A percentile compares a stretch with the other conserved stretches of the same genome.
Evolutionary conservation across 2,888 invertebrate genomes (phyloP).

Genomic region (Sarcophaga carnaria): DNA sequence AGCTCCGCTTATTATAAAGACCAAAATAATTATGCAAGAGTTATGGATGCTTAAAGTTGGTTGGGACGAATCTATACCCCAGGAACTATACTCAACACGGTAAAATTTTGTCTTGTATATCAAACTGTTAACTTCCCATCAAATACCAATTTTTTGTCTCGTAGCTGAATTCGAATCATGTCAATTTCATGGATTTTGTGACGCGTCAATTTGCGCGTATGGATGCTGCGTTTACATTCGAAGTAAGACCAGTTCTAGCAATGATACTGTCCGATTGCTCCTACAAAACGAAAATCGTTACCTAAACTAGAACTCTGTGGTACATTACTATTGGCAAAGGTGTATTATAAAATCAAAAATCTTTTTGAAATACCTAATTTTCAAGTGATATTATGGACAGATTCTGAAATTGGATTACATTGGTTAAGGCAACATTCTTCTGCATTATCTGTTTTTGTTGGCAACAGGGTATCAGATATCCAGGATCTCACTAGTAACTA

Average conservation of each 20-base stretch:
- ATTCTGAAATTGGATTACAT: conserved; percentile 62
- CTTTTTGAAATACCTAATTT: conserved; percentile 2
- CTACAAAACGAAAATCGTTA: background rate
- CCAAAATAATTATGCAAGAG: conserved; percentile 50
- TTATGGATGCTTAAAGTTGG: conserved; percentile 36
- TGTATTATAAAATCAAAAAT: background rate
- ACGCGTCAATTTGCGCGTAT: conserved; percentile 44
- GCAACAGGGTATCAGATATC: conserved; percentile 36
- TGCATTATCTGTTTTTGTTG: conserved; percentile 28
- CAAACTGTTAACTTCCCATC: background rate
- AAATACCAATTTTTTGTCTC: conserved; percentile 35
- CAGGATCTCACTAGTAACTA: conserved; percentile 37
- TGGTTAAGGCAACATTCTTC: conserved; percentile 62
- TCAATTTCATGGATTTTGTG: conserved; percentile 59
- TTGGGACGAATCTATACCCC: conserved; percentile 39
- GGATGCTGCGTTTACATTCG: conserved; percentile 43
- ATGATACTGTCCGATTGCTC: background rate
- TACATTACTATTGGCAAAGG: background rate
- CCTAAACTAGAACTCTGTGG: background rate
- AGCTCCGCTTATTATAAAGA: conserved; percentile 41
- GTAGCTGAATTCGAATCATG: background rate
- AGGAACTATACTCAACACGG: conserved; percentile 18
- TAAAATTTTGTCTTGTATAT: conserved; percentile 7
- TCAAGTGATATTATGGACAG: conserved; percentile 44
- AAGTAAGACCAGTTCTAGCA: background rate